Evolutionary conservation across 2,113 vertebrate genomes (phyloP).

Genomic region (Cryptotis parvus): DNA sequence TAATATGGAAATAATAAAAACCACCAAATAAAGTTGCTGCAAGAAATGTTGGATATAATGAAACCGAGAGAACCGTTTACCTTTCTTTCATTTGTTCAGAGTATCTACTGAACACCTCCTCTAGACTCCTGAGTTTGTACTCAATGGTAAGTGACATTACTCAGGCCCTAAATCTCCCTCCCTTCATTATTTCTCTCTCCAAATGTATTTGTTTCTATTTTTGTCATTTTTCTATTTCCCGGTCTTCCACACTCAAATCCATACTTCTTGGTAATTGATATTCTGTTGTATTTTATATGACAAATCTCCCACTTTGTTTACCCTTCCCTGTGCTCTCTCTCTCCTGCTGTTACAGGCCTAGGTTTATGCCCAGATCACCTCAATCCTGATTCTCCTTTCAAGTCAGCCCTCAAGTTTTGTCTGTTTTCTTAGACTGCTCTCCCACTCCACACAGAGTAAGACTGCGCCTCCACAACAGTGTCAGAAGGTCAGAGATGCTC

Average conservation of each 20-base stretch:
- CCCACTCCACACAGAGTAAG: neutral
- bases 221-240: neutral
- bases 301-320: neutral
- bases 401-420: neutral
- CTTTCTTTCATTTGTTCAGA: neutral
- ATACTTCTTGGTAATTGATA: neutral
- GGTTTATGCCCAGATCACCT: neutral
- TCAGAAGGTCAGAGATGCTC: neutral
- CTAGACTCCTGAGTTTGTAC: neutral
- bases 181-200: neutral
- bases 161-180: neutral
- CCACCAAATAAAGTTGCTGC: neutral
- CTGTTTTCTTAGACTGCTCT: neutral
- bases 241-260: neutral
- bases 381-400: slow-evolving; percentile 5
- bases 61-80: neutral
- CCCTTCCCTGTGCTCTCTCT: neutral
- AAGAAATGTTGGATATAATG: neutral
- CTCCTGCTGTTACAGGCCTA: neutral
- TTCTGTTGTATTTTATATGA: neutral
- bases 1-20: neutral
- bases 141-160: neutral
- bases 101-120: neutral
- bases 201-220: neutral
- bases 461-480: neutral